These are phyloP conservation scores for Beris morrisii DNA, from an alignment of 2,888 invertebrate genomes.

Conservation along the genomic window DNA sequence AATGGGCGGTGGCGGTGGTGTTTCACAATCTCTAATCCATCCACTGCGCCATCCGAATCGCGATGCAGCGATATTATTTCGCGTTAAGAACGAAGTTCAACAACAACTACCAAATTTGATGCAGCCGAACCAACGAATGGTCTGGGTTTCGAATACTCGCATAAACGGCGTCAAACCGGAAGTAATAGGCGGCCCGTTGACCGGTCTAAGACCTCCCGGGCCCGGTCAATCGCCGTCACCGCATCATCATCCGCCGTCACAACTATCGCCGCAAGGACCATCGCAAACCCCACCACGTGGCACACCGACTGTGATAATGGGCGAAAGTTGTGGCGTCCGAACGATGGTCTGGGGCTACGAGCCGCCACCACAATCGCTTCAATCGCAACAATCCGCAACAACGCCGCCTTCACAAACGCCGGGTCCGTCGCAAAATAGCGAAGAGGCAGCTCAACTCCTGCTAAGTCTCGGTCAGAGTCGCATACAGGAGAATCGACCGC, in stretches of 20 bases:
- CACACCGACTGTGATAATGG: slow-evolving; percentile 90
- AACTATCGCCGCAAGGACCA: slow-evolving; percentile 55
- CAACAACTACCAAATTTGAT: slow-evolving; percentile 36
- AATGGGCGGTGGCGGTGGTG: slow-evolving; percentile 47
- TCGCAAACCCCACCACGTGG: slow-evolving; percentile 59
- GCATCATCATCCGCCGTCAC: slow-evolving; percentile 52
- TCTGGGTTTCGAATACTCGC: slow-evolving; percentile 65
- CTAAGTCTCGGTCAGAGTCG: slow-evolving; percentile 74
- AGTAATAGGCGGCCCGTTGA: slow-evolving; percentile 67
- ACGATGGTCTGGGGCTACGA: slow-evolving; percentile 68
- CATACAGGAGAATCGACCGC: slow-evolving; percentile 56
- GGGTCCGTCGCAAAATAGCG: slow-evolving; percentile 59
- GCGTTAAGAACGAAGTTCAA: slow-evolving; percentile 54
- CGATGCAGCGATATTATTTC: slow-evolving; percentile 55
- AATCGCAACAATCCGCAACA: slow-evolving; percentile 52
- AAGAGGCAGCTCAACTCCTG: slow-evolving; percentile 69
- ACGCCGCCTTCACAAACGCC: slow-evolving; percentile 56
- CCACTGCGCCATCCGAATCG: slow-evolving; percentile 58
- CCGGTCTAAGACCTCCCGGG: slow-evolving; percentile 46
- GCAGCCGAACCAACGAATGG: slow-evolving; percentile 53
- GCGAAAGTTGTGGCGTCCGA: slow-evolving; percentile 85
- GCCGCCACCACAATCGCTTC: slow-evolving; percentile 61
- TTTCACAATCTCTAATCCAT: slow-evolving; percentile 54
- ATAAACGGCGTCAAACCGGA: slow-evolving; percentile 83
- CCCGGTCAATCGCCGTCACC: slow-evolving; percentile 52